phyloP scores from a whole-genome alignment of 1,140 invertebrate species.

The Lamellibrachia luymesi region DNA sequence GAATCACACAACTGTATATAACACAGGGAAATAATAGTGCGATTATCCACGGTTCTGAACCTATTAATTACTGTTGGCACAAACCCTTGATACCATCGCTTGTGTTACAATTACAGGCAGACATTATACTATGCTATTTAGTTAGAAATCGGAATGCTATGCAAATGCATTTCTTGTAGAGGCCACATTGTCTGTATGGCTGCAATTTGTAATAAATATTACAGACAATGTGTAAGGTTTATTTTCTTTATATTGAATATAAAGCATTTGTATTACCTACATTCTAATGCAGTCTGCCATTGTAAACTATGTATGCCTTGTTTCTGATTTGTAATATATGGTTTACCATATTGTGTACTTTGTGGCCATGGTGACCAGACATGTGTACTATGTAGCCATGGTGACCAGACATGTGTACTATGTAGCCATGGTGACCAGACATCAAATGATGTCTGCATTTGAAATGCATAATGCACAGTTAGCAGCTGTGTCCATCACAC shows the following conservation, averaged over 20 bases:
- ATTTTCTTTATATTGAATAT: neutral
- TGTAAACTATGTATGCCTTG: neutral
- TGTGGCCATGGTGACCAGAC: no score
- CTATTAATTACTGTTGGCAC: neutral
- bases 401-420: no score
- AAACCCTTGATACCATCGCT: neutral
- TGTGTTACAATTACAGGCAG: neutral
- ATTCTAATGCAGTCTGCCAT: neutral
- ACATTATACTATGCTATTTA: slow-evolving; percentile 1
- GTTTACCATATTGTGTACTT: no score
- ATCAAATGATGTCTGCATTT: no score
- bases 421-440: no score
- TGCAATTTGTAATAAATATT: slow-evolving; percentile 6
- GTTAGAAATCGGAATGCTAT: neutral
- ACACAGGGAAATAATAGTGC: neutral
- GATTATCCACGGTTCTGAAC: neutral
- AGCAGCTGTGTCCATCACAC: no score
- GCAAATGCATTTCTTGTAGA: slow-evolving; percentile 5
- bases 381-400: no score
- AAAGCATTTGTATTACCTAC: neutral
- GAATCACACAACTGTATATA: neutral
- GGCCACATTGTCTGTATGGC: neutral
- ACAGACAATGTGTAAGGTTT: neutral
- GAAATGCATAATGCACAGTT: no score
- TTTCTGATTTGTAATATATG: neutral